phyloP scores from a whole-genome alignment of 2,113 vertebrate species.

The Phylloscopus trochiloides region DNA sequence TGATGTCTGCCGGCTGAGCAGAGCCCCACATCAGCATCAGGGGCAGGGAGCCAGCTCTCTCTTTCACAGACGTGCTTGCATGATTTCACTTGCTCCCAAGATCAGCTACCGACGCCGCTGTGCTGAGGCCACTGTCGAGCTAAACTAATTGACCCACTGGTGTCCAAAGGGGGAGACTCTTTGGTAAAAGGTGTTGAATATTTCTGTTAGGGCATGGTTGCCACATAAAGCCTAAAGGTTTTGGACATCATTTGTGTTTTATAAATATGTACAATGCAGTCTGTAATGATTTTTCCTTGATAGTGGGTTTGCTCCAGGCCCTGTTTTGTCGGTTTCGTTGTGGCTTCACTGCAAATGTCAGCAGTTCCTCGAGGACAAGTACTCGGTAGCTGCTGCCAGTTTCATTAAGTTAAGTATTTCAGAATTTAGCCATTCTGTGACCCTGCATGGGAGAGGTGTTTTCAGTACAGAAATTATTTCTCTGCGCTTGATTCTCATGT shows the following conservation, averaged over 20 bases:
- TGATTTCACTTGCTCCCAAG: not conserved
- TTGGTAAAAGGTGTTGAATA: not conserved
- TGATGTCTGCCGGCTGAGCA: not conserved
- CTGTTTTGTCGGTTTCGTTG: not conserved
- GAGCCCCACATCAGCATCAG: not conserved
- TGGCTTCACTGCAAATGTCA: constrained; percentile 41
- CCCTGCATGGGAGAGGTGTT: not conserved
- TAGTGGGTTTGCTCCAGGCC: not conserved
- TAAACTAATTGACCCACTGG: not conserved
- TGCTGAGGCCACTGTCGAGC: not conserved
- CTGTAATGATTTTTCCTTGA: not conserved
- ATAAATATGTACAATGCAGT: not conserved
- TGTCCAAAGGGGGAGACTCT: not conserved
- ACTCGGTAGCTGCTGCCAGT: constrained; percentile 9
- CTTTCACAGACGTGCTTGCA: not conserved
- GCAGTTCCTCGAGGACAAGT: constrained; percentile 27
- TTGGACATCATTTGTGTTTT: not conserved
- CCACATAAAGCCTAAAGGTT: not conserved
- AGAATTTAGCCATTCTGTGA: constrained; percentile 32
- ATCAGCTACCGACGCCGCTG: not conserved
- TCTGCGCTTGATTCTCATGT: constrained; percentile 13
- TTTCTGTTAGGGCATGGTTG: not conserved
- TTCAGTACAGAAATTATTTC: constrained; percentile 12
- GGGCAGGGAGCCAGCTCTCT: not conserved
- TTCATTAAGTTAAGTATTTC: constrained; percentile 35